Base-by-base conservation (phyloP, 2,797 vertebrate genomes). In the Argyrosomus regius region DNA sequence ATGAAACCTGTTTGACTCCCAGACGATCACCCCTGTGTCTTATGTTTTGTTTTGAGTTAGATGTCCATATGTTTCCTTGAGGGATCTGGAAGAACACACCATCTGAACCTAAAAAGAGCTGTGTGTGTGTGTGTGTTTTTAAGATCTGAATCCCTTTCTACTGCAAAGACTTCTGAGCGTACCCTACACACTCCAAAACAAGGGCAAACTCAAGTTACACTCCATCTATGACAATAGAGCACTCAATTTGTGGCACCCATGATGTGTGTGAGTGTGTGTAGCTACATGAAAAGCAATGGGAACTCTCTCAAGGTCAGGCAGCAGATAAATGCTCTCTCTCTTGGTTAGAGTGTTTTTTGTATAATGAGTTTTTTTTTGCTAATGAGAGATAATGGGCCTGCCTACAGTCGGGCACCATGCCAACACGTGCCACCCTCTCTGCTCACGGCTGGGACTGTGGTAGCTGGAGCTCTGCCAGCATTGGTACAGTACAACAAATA, bases 331-430 rank as follows among this genome's bases (percentile, higher is more conserved):
- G 86, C 86, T 88, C 89, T 82, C 91, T 92, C 91, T 90, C 88
- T 85, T 86, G 79, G 91, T 90, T 83, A 81, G 79, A 88, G 87
- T 87, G 77, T 90, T 88, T 90, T 92, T 86, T 89, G 84, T 92
- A 91, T 94, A 94, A 95, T 95, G 93, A 93, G 81, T 89, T 87
- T 73, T 87, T 87, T 90, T 91, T 91, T 88, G 85, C 93, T 95
- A 94, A 94, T 95, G 94, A 95, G 92, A 95, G 94, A 94, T 95
- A 95, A 96, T 93, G 93, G 91, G 91, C 88, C 92, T 93, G 93
- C 92, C 91, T 94, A 94, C 93, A 93, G 91, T 94, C 70, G 86
- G 95, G 93, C 93, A 24, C 46, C 17, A 22, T 24, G 92, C 93
- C 94, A 95, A 77, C 84, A 74, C 24, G 82, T 89, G 87, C 91